phyloP scores from a whole-genome alignment of 2,113 vertebrate species.

The Lethenteron reissneri region DNA sequence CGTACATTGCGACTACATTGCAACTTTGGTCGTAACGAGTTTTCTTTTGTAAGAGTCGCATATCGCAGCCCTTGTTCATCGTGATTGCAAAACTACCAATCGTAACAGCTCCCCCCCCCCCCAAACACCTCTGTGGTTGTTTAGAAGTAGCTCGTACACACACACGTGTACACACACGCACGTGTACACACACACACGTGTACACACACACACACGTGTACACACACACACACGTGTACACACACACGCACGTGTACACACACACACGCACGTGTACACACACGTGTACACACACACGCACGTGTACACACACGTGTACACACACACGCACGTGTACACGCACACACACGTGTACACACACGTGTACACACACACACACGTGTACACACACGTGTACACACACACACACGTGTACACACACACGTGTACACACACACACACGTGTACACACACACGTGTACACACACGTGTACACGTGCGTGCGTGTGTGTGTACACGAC shows the following conservation, averaged over 20 bases:
- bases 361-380: neutral
- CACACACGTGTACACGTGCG: neutral
- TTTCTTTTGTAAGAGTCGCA: too few relatives aligned
- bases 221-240: neutral
- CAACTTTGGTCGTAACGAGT: too few relatives aligned
- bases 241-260: neutral
- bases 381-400: neutral
- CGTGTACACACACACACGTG: neutral
- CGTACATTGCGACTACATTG: too few relatives aligned
- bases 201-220: neutral
- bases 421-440: neutral
- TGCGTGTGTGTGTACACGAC: too few relatives aligned
- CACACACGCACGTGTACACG: neutral
- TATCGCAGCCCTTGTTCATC: too few relatives aligned
- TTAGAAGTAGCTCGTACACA: neutral
- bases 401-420: neutral
- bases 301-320: neutral
- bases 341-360: neutral
- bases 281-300: neutral
- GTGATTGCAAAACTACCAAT: too few relatives aligned
- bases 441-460: neutral
- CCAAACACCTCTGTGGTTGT: too few relatives aligned
- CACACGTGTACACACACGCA: neutral
- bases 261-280: neutral
- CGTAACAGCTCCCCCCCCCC: too few relatives aligned